A percentile compares a stretch with the other conserved stretches of the same genome.
Evolutionary conservation across 2,113 vertebrate species (phyloP).

Genomic region (Megatriorchis doriae): DNA sequence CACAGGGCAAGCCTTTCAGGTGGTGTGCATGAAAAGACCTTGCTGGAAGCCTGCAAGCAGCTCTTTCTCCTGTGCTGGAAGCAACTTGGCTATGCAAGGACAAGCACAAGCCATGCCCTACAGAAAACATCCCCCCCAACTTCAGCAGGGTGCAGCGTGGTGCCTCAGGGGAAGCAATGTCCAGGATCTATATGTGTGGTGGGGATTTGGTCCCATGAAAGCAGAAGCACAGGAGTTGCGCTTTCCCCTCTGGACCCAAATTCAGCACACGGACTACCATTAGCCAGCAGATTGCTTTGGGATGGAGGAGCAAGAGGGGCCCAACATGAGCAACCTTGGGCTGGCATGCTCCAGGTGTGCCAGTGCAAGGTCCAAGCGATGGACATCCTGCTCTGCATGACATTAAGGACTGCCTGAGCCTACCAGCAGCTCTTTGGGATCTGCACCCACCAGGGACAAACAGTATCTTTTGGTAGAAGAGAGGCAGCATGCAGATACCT

Average conservation of each 20-base stretch:
- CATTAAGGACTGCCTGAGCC: not conserved
- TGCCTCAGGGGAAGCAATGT: not conserved
- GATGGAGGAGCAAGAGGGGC: not conserved
- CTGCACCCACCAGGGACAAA: not conserved
- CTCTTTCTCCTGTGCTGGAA: not conserved
- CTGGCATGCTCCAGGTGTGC: not conserved
- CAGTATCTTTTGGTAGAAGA: not conserved
- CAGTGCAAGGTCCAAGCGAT: not conserved
- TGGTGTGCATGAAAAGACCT: not conserved
- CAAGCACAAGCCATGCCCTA: not conserved
- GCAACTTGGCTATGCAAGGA: not conserved
- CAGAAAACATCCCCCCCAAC: not conserved
- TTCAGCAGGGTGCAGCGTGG: accelerated
- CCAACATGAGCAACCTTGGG: not conserved
- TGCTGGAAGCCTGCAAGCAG: not conserved
- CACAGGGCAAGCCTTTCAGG: not conserved
- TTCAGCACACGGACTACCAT: not conserved
- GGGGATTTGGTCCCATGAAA: not conserved
- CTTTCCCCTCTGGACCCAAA: not conserved
- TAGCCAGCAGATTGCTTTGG: not conserved
- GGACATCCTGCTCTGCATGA: not conserved
- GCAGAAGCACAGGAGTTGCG: not conserved
- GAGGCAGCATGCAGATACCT: not conserved
- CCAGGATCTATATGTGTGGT: accelerated
- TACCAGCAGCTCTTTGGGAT: not conserved